Evolutionary conservation across 2,113 vertebrate genomes (phyloP).

Genomic region (Boulengerochromis microlepis): DNA sequence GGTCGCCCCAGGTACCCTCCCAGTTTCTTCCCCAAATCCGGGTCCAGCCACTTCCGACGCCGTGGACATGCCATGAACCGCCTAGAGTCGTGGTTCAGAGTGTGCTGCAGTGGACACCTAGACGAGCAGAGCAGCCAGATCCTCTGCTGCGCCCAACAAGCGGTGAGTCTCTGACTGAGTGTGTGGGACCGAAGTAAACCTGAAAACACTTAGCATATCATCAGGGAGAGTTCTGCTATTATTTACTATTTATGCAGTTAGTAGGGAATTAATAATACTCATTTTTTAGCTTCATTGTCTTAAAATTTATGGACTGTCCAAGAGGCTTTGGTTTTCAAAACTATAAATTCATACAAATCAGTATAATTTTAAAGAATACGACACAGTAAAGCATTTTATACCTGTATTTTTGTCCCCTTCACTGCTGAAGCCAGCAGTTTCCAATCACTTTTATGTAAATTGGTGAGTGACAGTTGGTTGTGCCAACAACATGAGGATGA

Average conservation of each 20-base stretch:
- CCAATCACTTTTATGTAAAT: not conserved
- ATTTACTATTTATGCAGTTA: not conserved
- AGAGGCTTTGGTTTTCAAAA: not conserved
- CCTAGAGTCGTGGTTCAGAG: constrained; percentile 56
- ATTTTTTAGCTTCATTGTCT: not conserved
- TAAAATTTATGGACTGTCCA: not conserved
- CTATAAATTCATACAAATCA: accelerated
- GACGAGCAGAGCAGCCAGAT: not conserved
- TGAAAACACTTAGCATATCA: not conserved
- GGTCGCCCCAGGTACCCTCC: constrained; percentile 52
- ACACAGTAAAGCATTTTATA: not conserved
- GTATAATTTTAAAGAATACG: not conserved
- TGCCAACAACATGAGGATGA: not conserved
- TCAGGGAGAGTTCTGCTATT: not conserved
- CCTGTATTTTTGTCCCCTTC: not conserved
- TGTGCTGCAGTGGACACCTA: constrained; percentile 51
- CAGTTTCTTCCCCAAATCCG: constrained; percentile 58
- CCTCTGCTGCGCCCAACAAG: constrained; percentile 66
- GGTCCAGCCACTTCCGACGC: constrained; percentile 66
- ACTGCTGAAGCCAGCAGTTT: not conserved
- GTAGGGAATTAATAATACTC: not conserved
- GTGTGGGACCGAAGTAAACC: not conserved
- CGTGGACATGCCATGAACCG: constrained; percentile 68
- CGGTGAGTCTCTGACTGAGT: constrained; percentile 58
- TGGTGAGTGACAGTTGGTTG: not conserved